Evolutionary conservation across 1,140 invertebrate species (phyloP), one percentile per base, ranked within the genome.

Genomic region (Phymastichus coffea): DNA sequence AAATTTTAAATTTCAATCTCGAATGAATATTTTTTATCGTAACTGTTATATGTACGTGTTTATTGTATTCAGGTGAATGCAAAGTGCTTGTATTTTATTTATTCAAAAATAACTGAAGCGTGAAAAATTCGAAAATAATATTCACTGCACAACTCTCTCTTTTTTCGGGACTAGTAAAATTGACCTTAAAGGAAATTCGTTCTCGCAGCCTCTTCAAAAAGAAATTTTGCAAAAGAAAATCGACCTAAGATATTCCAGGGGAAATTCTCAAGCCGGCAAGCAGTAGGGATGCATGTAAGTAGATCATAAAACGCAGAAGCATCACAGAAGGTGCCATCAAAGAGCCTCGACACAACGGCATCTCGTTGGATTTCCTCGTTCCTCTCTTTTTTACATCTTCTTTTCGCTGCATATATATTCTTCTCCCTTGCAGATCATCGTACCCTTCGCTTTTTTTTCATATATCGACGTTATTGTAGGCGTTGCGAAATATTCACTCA

Each of bases 281-380:
- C n/a, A 47, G 49, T 28, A 17, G 33, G 41, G 49, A 53, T 53
- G 40, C 57, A 59, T 54, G 56, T 63, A 63, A 63, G 61, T 63
- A 58, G 61, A 56, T 63, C 54, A 57, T 63, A 63, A 63, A 63
- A 63, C 48, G 61, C 61, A 63, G 61, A 28, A 58, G 48, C 51
- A 54, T 58, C 56, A 54, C 54, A 47, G 57, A n/a, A 23, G 43
- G n/a, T 43, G 38, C 56, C 56, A 51, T 57, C 61, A 63, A 63
- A 63, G 61, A 63, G 22, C 61, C n/a, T 57, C 56, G 57, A 52
- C 57, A 59, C 56, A 57, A 54, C 47, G 55, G 55, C 43, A 58
- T 63, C 51, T 57, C 28, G 44, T 47, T 63, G 53, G 43, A 57
- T 63, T 58, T 41, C 25, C 38, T 56, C 44, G n/a, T 44, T 44